Evolutionary conservation across 1,140 invertebrate species (phyloP).

Genomic region (Drosophila dunni): DNA sequence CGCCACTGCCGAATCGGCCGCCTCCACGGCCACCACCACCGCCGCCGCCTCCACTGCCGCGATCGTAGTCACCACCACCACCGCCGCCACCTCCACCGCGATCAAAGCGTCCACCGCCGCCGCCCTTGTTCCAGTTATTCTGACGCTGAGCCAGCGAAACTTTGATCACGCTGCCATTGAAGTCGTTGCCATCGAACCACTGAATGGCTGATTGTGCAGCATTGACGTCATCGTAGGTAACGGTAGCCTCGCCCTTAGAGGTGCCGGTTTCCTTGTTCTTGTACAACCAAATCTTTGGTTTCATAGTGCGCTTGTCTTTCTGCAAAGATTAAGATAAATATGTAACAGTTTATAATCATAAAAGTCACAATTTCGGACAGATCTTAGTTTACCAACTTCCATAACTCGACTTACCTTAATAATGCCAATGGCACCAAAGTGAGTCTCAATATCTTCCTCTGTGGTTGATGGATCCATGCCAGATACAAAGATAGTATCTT

Average conservation of each 20-base stretch:
- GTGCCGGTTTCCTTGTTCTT: slow-evolving; percentile 97
- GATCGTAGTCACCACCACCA: slow-evolving; percentile 81
- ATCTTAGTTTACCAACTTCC: too few relatives aligned
- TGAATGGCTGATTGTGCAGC: slow-evolving; percentile 97
- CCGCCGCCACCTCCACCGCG: slow-evolving; percentile 85
- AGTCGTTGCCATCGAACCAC: slow-evolving; percentile 98
- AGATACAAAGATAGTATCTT: slow-evolving; percentile 98
- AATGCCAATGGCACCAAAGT: slow-evolving; percentile 98
- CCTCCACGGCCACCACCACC: slow-evolving; percentile 82
- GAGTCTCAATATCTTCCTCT: slow-evolving; percentile 94
- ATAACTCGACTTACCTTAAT: slow-evolving; percentile 91
- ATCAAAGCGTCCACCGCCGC: slow-evolving; percentile 85
- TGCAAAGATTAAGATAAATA: slow-evolving; percentile 85
- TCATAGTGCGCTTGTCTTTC: slow-evolving; percentile 96
- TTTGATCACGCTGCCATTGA: slow-evolving; percentile 94
- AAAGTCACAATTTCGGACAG: too few relatives aligned
- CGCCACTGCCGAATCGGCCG: slow-evolving; percentile 79
- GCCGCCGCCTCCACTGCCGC: slow-evolving; percentile 86
- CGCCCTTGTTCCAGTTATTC: slow-evolving; percentile 90
- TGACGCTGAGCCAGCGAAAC: slow-evolving; percentile 97
- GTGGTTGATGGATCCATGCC: slow-evolving; percentile 94
- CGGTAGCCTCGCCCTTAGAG: slow-evolving; percentile 98
- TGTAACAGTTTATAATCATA: not conserved
- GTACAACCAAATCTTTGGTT: slow-evolving; percentile 99
- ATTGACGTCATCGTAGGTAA: slow-evolving; percentile 98